phyloP scores from a whole-genome alignment of 2,888 invertebrate species.

The Watsonalla cultraria region DNA sequence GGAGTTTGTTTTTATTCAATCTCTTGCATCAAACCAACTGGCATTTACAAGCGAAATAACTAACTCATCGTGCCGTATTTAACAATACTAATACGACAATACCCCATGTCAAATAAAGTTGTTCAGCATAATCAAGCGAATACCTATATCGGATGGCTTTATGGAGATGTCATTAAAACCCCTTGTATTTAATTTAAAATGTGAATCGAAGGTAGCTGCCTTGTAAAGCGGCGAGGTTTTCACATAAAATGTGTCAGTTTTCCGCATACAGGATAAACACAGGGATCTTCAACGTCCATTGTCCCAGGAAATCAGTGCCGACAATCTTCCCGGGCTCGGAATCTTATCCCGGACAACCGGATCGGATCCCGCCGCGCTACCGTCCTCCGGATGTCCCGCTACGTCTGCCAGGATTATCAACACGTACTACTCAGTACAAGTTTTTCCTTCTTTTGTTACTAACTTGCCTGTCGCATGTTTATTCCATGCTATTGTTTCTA shows the following conservation, averaged over 20 bases:
- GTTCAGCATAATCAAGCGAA: no score
- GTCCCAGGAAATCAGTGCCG: conserved; percentile 58
- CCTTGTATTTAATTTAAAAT: no score
- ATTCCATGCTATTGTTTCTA: conserved; percentile 12
- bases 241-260: conserved; percentile 53
- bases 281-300: conserved; percentile 44
- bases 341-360: conserved; percentile 51
- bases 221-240: conserved; percentile 19
- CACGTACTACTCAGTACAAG: conserved; percentile 41
- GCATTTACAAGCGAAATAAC: no score
- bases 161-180: no score
- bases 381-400: conserved; percentile 50
- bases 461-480: conserved; percentile 24
- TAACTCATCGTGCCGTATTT: no score
- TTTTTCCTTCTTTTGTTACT: conserved; percentile 49
- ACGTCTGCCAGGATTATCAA: conserved; percentile 65
- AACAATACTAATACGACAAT: no score
- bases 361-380: conserved; percentile 45
- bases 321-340: conserved; percentile 54
- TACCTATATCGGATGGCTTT: no score
- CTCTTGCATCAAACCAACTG: no score
- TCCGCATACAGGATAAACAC: conserved; percentile 41
- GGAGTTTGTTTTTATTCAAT: background rate
- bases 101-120: no score
- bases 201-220: conserved; percentile 9